Conservation (phyloP, 2,888 invertebrate species). For the Hypomecis punctinalis region DNA sequence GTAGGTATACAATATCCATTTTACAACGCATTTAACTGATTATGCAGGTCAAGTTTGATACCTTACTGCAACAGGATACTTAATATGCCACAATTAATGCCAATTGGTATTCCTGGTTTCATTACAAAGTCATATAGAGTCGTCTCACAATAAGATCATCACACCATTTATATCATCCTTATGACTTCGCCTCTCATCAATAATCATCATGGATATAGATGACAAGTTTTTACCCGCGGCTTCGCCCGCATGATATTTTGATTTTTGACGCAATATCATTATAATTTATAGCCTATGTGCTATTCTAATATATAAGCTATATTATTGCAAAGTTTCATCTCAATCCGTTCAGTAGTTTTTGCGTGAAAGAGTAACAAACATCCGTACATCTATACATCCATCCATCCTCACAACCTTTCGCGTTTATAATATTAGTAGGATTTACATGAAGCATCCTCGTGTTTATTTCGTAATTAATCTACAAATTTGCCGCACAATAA, state of each 20-base stretch:
- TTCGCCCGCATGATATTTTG: too few species aligned
- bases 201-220: constrained; percentile 33
- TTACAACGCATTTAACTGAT: background rate
- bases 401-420: too few species aligned
- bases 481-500: too few species aligned
- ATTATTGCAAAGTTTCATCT: too few species aligned
- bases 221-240: too few species aligned
- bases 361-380: too few species aligned
- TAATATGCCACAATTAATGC: constrained; percentile 13
- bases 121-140: constrained; percentile 29
- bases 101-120: constrained; percentile 28
- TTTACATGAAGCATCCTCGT: constrained; percentile 2
- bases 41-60: background rate
- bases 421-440: too few species aligned
- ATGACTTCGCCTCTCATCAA: constrained; percentile 33
- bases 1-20: background rate
- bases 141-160: constrained; percentile 23
- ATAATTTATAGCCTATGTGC: too few species aligned
- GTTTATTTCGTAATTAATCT: constrained; percentile 13
- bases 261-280: too few species aligned
- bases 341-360: too few species aligned
- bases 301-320: too few species aligned
- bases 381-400: too few species aligned
- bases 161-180: constrained; percentile 25
- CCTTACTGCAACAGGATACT: background rate